These are phyloP conservation scores for Pelodiscus sinensis DNA, from an alignment of 2,113 vertebrate genomes.

Conservation along the genomic window DNA sequence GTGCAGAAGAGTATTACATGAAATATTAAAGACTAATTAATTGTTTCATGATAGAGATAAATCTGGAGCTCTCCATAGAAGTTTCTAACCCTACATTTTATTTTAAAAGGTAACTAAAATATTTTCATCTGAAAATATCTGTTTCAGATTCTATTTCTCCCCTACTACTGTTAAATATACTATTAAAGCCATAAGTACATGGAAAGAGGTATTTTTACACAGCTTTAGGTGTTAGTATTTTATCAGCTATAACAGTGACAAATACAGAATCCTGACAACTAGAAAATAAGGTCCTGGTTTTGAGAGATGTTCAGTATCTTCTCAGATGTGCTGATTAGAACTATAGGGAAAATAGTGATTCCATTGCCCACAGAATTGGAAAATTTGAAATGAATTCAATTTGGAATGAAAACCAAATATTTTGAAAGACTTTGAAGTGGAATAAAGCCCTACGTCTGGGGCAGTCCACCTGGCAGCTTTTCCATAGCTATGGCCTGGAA, in stretches of 20 bases:
- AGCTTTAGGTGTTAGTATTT: background rate
- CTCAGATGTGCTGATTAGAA: background rate
- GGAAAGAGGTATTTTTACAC: background rate
- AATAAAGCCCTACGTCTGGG: background rate
- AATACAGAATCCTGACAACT: background rate
- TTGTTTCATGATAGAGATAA: constrained; percentile 63
- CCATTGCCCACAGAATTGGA: background rate
- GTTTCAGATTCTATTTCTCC: constrained; percentile 62
- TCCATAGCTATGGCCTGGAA: background rate
- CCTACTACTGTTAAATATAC: background rate
- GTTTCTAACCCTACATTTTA: constrained; percentile 46
- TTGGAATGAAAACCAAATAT: background rate
- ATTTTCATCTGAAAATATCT: constrained; percentile 65
- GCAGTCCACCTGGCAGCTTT: background rate
- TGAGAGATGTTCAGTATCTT: background rate
- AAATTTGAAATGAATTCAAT: background rate
- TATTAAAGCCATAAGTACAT: background rate
- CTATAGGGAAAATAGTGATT: background rate
- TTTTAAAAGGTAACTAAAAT: constrained; percentile 65
- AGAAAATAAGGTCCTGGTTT: background rate
- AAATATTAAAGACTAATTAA: constrained; percentile 67
- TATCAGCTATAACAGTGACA: background rate
- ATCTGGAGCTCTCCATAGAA: constrained; percentile 69
- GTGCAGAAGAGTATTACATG: constrained; percentile 17
- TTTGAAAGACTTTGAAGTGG: background rate